Evolutionary conservation across 2,113 vertebrate species (phyloP), one percentile per base, ranked within the genome.

Genomic region (Arenaria interpres): DNA sequence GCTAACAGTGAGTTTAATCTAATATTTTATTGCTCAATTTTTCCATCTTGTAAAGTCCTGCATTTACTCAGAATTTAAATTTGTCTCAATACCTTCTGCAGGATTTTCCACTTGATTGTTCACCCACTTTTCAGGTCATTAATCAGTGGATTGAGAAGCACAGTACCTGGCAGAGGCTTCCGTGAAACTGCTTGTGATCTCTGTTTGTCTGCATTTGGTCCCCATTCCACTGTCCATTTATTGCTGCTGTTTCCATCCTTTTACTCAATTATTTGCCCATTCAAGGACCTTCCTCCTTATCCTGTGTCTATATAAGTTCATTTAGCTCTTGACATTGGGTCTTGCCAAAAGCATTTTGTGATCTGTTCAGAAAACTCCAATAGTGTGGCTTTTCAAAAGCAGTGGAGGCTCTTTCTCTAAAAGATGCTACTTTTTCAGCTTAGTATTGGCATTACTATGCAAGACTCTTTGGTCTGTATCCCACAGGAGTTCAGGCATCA

Each of bases 371-470:
- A 85, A 88, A 78, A 57, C 23, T 66, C 39, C 45, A 57, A 4
- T 3, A 35, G 2, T 3, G 0, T 43, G 25, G 11, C 13, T 41
- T 76, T 77, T 50, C 48, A 64, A 35, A 75, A 75, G n/a, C 43
- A 50, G 16, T 0, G 0, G n/a, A n/a, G 27, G 8, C 8, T 60
- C 4, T 48, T 71, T 24, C 53, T 73, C 22, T 69, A 21, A 85
- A 81, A 87, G 66, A 17, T 25, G 3, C 15, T 69, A 25, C 30
- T 43, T 81, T 33, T 69, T 37, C 10, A 18, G 8, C 23, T 83
- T 93, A 83, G 45, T 85, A 41, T 1, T 73, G 13, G 13, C n/a
- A 41, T 76, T 82, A 57, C 14, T 91, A 20, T 64, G 32, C 54
- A 85, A 90, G 32, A 4, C 25, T 85, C n/a, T 85, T 74, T 54